Evolutionary conservation across 2,888 invertebrate species (phyloP).

Genomic region (Dicycla oo): DNA sequence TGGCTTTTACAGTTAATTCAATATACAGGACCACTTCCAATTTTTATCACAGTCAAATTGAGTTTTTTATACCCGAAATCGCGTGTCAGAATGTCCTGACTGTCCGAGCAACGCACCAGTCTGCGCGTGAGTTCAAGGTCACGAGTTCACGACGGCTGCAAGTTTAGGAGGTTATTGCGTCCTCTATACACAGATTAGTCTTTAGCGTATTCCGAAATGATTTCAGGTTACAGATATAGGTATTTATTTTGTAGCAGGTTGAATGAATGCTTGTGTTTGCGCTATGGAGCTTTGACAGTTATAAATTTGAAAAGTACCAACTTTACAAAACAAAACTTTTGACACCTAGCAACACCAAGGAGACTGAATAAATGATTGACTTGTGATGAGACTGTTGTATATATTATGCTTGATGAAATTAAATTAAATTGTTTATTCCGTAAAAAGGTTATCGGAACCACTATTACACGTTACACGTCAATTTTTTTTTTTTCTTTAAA

Average conservation of each 20-base stretch:
- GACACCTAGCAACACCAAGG: neutral
- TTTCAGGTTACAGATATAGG: neutral
- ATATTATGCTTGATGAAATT: too few relatives aligned
- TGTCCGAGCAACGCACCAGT: neutral
- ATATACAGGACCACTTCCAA: neutral
- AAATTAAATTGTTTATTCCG: too few relatives aligned
- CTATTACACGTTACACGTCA: too few relatives aligned
- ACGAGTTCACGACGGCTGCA: constrained; percentile 22
- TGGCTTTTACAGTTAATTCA: constrained; percentile 12
- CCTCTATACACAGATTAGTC: neutral
- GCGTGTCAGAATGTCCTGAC: constrained; percentile 10
- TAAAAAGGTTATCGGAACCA: too few relatives aligned
- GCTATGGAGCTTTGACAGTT: constrained; percentile 12
- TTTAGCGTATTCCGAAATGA: neutral
- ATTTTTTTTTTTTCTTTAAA: too few relatives aligned
- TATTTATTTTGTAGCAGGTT: neutral
- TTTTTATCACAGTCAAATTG: too few relatives aligned
- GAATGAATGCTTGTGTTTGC: neutral
- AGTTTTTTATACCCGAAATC: neutral
- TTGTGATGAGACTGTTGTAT: neutral
- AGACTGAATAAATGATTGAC: neutral
- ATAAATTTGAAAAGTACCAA: neutral
- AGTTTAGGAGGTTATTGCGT: constrained; percentile 15
- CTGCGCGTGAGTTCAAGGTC: constrained; percentile 48
- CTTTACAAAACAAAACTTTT: constrained; percentile 2